Conservation (phyloP, 2,888 invertebrate species). For the Petrolisthes cinctipes region DNA sequence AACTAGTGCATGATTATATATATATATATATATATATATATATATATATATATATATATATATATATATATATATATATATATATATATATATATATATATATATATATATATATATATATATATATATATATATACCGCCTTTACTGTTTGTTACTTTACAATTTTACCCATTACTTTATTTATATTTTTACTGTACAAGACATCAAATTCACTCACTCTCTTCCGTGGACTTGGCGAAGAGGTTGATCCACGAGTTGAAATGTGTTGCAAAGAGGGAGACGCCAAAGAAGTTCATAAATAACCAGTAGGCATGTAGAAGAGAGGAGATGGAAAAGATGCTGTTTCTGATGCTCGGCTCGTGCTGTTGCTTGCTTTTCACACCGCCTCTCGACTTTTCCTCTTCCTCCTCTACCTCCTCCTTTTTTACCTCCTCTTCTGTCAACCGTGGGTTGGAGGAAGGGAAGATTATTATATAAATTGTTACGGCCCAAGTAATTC, state of each 20-base stretch:
- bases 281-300: slow-evolving; percentile 44
- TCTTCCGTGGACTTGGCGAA: background rate
- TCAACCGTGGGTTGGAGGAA: background rate
- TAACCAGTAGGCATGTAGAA: slow-evolving; percentile 51
- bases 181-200: background rate
- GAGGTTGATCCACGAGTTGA: slow-evolving; percentile 51
- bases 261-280: slow-evolving; percentile 32
- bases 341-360: slow-evolving; percentile 10
- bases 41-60: too few species aligned
- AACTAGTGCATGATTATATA: too few species aligned
- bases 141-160: too few species aligned
- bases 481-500: too few species aligned
- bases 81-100: too few species aligned
- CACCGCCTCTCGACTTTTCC: background rate
- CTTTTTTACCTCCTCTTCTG: background rate
- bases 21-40: too few species aligned
- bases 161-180: too few species aligned
- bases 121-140: too few species aligned
- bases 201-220: background rate
- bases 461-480: background rate
- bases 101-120: too few species aligned
- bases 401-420: background rate
- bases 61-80: too few species aligned
- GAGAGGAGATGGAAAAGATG: slow-evolving; percentile 36
- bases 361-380: background rate